These are phyloP conservation scores for Hipparchia semele DNA, from an alignment of 2,888 invertebrate genomes.

Conservation along the genomic window DNA sequence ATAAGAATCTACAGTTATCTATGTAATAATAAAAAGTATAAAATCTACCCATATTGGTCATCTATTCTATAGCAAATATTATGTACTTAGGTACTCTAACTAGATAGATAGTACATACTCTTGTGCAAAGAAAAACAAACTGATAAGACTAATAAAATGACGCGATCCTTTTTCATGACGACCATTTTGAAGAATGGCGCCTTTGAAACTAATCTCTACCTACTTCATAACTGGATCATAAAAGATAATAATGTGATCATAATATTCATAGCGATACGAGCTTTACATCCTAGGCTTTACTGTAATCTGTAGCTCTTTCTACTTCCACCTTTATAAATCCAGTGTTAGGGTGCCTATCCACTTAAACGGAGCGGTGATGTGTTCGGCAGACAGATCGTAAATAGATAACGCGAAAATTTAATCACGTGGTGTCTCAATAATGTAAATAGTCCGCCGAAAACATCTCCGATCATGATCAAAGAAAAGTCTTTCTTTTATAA, in stretches of 20 bases:
- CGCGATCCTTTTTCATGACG: background rate
- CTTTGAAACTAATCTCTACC: conserved; percentile 13
- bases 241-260: conserved; percentile 49
- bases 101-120: too few species aligned
- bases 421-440: too few species aligned
- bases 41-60: background rate
- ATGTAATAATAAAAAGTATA: background rate
- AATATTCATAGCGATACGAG: conserved; percentile 68
- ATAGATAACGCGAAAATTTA: too few species aligned
- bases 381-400: too few species aligned
- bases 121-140: background rate
- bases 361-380: background rate
- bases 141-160: background rate
- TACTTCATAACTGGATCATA: conserved; percentile 4
- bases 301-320: conserved; percentile 39
- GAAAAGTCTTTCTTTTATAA: too few species aligned
- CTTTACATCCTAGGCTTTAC: conserved; percentile 76
- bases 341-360: conserved; percentile 13
- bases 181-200: background rate
- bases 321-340: conserved; percentile 37
- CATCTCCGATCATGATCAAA: too few species aligned
- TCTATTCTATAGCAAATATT: background rate
- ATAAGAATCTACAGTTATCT: too few species aligned
- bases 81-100: background rate
- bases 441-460: too few species aligned